Base-by-base conservation (phyloP, 2,888 invertebrate genomes). In the Lymantria dispar region DNA sequence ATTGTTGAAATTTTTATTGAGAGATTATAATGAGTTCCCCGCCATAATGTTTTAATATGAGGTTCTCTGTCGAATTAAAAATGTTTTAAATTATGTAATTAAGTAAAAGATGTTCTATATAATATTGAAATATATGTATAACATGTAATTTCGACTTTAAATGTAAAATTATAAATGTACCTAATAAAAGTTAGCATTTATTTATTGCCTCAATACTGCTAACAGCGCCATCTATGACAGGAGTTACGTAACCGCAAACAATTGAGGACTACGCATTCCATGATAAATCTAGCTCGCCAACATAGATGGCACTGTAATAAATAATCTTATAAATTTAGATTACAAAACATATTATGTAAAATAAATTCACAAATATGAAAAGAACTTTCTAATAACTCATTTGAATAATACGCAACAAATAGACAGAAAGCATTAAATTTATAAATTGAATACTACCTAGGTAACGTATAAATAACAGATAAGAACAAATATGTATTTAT, bases 1-100 rank as follows among this genome's bases (percentile, higher is more conserved):
- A 89, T 85, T 87, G 87, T 90, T 89, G 72, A 78, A n/a, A 73
- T 76, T 85, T 84, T 87, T 83, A 85, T 86, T 83, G 67, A 83
- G 72, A 83, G 75, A 85, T 87, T 90, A 76, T 87, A 83, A 83
- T 90, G 71, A 80, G 81, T 89, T 87, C 70, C 77, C 78, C 76
- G 87, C 84, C 79, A 76, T 83, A 76, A 83, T 79, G 76, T 76
- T 82, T 42, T 78, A 80, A 72, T 75, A 78, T 75, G 69, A 79
- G 75, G 74, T 85, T 80, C 72, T 86, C 78, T 83, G 75, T 85
- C 78, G 70, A 63, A 70, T 68, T n/a, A 58, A 64, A 82, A 64
- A 83, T 85, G 80, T 85, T 83, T 33, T 81, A 80, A 85, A 82
- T 72, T 47, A 74, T 78, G 73, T 73, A 75, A 76, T 68, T 74